Evolutionary conservation across 2,888 invertebrate genomes (phyloP), one percentile per base, ranked within the genome.

Genomic region (Chaitophorus viminalis): DNA sequence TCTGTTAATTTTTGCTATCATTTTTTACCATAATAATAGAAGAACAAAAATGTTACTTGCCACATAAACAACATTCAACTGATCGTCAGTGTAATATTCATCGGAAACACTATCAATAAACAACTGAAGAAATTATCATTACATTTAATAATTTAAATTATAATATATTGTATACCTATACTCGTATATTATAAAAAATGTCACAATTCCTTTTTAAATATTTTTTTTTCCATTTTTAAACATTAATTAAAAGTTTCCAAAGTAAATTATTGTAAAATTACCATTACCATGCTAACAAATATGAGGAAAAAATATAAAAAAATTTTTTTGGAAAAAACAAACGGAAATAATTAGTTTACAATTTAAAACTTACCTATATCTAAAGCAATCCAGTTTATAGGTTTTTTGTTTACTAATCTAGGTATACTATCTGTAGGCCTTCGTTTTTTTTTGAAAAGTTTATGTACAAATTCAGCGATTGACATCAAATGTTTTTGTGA

Each of bases 321-420:
- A 29, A 33, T 18, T 36, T 6, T 36, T 36, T 81, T 52, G 4
- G 39, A 87, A 18, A 84, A 75, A 72, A 33, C 46, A 46, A 46
- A 36, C 72, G n/a, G 4, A 81, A 14, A 18, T 70, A 78, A 74
- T 11, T 46, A 65, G 18, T 39, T 77, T 17, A 31, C 70, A 87
- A 39, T 11, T 76, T 70, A 82, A 76, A 75, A 89, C 88, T 89
- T 92, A 96, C 97, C 97, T 92, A 98, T 93, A 93, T 98, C 98
- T 91, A 98, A 91, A 33, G 97, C 97, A 92, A 96, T 93, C 98
- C 98, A 98, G 90, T 96, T 95, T 82, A 93, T 93, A 21, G 94
- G 95, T 82, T 93, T 92, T 91, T 94, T 93, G 39, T 97, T 97
- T 92, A 97, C 97, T 90, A 97, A 93, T 90, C 92, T 94, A 0